Percentiles rank a stretch among this genome's conserved stretches.
These are phyloP conservation scores for Tringa solitaria DNA, from an alignment of 2,113 vertebrate genomes.

Conservation along the genomic window DNA sequence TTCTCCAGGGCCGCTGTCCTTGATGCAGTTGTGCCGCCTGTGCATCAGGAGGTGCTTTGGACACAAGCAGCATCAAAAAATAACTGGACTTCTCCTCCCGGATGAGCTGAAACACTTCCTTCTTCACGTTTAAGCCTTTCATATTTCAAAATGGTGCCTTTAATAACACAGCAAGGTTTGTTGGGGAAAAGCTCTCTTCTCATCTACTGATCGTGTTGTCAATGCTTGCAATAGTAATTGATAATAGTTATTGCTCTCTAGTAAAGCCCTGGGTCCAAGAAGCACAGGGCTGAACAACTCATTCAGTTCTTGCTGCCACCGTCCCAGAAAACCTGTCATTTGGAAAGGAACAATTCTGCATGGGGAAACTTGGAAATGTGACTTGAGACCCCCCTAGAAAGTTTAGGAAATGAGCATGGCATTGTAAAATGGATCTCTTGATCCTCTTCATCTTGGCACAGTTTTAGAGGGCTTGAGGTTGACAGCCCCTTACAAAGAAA, in stretches of 20 bases:
- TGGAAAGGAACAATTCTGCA: background rate
- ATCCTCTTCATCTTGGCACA: background rate
- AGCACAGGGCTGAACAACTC: background rate
- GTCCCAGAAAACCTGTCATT: background rate
- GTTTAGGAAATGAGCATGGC: background rate
- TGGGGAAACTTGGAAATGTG: background rate
- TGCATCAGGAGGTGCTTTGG: slow-evolving; percentile 81
- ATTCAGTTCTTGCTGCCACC: background rate
- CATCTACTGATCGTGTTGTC: background rate
- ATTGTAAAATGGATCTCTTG: background rate
- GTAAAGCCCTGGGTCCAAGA: background rate
- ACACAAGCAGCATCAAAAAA: slow-evolving; percentile 72
- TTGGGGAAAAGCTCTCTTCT: background rate
- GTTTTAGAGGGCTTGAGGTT: background rate
- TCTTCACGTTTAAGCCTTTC: slow-evolving; percentile 69
- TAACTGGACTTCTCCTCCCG: slow-evolving; percentile 76
- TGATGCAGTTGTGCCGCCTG: slow-evolving; percentile 85
- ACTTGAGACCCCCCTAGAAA: background rate
- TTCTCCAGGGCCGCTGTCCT: slow-evolving; percentile 74
- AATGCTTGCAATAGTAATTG: background rate
- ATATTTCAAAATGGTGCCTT: background rate
- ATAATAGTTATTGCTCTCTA: background rate
- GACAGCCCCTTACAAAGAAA: background rate
- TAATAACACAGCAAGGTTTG: background rate
- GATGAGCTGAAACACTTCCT: slow-evolving; percentile 81